A percentile compares a stretch with the other conserved stretches of the same genome.
Conservation (phyloP, 1,140 invertebrate species). For the Pseudomyrmex cubaensis region DNA sequence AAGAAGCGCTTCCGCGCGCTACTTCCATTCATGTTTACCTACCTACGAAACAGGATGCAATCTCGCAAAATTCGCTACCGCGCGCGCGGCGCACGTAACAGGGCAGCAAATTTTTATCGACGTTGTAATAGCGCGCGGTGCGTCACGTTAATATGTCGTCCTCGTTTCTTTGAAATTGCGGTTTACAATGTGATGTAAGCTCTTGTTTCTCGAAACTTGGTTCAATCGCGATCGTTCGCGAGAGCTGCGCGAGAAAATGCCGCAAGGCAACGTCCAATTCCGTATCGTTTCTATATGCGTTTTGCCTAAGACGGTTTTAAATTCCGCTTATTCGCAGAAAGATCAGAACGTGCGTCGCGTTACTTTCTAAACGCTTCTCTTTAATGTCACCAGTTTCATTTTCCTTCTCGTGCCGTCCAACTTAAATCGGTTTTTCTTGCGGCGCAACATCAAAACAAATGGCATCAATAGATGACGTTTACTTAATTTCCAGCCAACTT, state of each 20-base stretch:
- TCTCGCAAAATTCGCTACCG: conserved; percentile 15
- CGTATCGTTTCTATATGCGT: too few relatives aligned
- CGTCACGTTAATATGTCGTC: neutral
- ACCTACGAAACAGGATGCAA: conserved; percentile 10
- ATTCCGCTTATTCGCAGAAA: conserved; percentile 33
- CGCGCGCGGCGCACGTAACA: neutral
- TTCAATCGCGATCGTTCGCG: too few relatives aligned
- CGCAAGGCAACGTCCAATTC: too few relatives aligned
- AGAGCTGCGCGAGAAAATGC: too few relatives aligned
- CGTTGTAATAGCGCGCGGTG: neutral
- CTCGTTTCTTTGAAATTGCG: too few relatives aligned
- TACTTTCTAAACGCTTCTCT: conserved; percentile 41
- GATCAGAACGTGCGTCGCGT: conserved; percentile 3
- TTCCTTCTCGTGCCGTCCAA: neutral
- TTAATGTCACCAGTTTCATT: conserved; percentile 21
- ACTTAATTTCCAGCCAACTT: neutral
- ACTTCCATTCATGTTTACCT: neutral
- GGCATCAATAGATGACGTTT: neutral
- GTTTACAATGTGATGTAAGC: neutral
- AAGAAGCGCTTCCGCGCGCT: conserved; percentile 17
- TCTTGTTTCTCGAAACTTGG: too few relatives aligned
- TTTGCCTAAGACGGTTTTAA: neutral
- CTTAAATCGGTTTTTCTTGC: too few relatives aligned
- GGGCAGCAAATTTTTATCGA: neutral
- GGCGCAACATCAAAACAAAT: neutral